Conservation (phyloP, 2,888 invertebrate species). For the Hemistola chrysoprasaria region DNA sequence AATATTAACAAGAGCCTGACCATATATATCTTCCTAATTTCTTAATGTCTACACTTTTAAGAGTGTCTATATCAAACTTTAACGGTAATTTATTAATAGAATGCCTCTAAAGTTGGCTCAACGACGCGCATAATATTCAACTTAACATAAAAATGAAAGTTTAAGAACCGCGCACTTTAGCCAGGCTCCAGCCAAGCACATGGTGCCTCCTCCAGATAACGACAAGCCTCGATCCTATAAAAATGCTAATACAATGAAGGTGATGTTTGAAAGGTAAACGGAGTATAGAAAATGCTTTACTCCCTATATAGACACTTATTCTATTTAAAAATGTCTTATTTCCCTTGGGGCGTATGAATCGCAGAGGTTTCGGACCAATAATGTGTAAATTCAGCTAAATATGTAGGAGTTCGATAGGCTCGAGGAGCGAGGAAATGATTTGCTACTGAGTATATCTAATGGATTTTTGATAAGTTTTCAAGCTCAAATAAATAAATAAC, state of each 20-base stretch:
- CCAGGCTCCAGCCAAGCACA: conserved; percentile 26
- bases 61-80: conserved; percentile 3
- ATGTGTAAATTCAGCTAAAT: conserved; percentile 25
- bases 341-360: conserved; percentile 15
- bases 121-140: conserved; percentile 39
- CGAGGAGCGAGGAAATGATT: conserved; percentile 13
- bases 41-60: too few relatives aligned
- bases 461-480: conserved; percentile 7
- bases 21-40: too few relatives aligned
- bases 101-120: conserved; percentile 13
- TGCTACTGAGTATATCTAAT: conserved; percentile 13
- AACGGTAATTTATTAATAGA: conserved; percentile 11
- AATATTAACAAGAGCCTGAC: too few relatives aligned
- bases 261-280: conserved; percentile 49
- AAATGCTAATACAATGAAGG: conserved; percentile 64
- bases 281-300: conserved; percentile 6
- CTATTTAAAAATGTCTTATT: conserved; percentile 15
- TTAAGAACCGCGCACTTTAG: conserved; percentile 35
- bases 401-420: conserved; percentile 16
- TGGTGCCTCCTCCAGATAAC: conserved; percentile 47
- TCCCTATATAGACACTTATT: conserved; percentile 1
- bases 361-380: conserved; percentile 19
- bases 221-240: conserved; percentile 53
- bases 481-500: too few relatives aligned
- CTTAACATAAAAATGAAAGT: conserved; percentile 44